These are phyloP conservation scores for Epirrita christyi DNA, from an alignment of 2,888 invertebrate species.

Conservation along the genomic window DNA sequence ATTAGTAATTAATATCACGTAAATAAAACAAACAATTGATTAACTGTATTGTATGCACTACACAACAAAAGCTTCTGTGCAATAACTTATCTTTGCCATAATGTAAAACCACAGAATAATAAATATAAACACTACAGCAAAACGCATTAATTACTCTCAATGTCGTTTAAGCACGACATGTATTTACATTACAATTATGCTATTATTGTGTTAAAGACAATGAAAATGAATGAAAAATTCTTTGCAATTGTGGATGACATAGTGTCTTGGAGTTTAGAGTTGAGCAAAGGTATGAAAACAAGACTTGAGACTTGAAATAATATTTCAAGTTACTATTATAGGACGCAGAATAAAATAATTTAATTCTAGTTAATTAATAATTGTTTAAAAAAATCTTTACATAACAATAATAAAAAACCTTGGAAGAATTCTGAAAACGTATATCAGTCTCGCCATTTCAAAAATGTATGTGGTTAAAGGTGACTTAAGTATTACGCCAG, in stretches of 20 bases:
- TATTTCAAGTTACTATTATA: neutral
- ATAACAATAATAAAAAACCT: no score
- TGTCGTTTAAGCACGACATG: slow-evolving; percentile 44
- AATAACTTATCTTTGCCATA: slow-evolving; percentile 27
- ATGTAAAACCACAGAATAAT: slow-evolving; percentile 16
- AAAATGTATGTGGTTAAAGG: no score
- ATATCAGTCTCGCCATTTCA: no score
- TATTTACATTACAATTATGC: slow-evolving; percentile 44
- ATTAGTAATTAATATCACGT: slow-evolving; percentile 5
- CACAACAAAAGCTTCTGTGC: slow-evolving; percentile 17
- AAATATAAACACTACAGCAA: slow-evolving; percentile 20
- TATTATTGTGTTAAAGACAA: slow-evolving; percentile 40
- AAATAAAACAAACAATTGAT: slow-evolving; percentile 13
- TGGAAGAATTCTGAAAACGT: no score
- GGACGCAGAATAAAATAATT: no score
- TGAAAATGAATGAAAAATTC: slow-evolving; percentile 30
- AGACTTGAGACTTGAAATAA: slow-evolving; percentile 1
- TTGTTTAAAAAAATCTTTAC: no score
- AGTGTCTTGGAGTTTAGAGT: slow-evolving; percentile 27
- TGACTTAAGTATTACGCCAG: no score
- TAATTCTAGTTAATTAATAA: no score
- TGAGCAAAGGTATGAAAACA: slow-evolving; percentile 17
- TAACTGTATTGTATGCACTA: slow-evolving; percentile 13
- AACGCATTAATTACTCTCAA: slow-evolving; percentile 43
- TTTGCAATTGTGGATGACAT: slow-evolving; percentile 21